A percentile compares a stretch with the other conserved stretches of the same genome.
Evolutionary conservation across 2,797 vertebrate species (phyloP).

Genomic region (Leptatherina wallacei): DNA sequence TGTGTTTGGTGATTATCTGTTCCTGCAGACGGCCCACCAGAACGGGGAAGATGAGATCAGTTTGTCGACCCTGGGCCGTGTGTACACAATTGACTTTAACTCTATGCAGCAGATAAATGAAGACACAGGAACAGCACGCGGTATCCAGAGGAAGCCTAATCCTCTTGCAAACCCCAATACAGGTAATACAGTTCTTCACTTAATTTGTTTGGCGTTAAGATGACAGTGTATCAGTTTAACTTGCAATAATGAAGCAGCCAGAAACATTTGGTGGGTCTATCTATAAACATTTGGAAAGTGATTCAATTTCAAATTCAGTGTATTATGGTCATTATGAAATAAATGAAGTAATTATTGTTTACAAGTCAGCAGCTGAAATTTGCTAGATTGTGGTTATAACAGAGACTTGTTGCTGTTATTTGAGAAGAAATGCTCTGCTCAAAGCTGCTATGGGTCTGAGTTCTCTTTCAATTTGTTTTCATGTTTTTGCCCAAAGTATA

Average conservation of each 20-base stretch:
- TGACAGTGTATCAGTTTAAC: background rate
- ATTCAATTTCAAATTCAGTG: background rate
- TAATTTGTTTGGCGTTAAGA: background rate
- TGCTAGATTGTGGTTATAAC: no score
- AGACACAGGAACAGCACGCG: constrained; percentile 98
- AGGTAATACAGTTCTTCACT: constrained; percentile 76
- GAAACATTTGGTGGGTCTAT: background rate
- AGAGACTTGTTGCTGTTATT: background rate
- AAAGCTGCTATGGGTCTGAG: no score
- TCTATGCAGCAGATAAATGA: constrained; percentile 99
- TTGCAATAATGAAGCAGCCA: background rate
- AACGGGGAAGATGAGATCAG: constrained; percentile 99
- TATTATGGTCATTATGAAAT: background rate
- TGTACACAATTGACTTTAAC: constrained; percentile 99
- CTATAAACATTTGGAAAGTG: no score
- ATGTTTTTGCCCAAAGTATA: background rate
- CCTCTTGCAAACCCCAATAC: constrained; percentile 97
- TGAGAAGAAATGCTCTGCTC: background rate
- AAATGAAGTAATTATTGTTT: background rate
- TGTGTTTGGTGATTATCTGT: constrained; percentile 58
- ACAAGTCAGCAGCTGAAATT: no score
- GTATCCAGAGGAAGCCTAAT: constrained; percentile 99
- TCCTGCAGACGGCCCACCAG: constrained; percentile 96
- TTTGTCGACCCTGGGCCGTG: constrained; percentile 96
- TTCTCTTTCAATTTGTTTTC: background rate